Evolutionary conservation across 2,888 invertebrate genomes (phyloP).

Genomic region (Leptopilina syphax): DNA sequence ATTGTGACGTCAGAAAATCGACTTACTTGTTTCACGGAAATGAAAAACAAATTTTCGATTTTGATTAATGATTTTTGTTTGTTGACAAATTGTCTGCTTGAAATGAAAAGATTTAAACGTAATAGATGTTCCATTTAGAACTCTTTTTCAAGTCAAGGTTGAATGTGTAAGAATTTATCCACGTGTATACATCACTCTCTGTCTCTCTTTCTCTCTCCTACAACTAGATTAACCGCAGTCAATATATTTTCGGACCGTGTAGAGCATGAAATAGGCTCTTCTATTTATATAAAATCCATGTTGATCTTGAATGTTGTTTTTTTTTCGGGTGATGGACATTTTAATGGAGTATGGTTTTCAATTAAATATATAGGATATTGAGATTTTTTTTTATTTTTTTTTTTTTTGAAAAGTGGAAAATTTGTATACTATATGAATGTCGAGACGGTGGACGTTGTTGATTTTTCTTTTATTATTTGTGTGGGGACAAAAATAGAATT

Average conservation of each 20-base stretch:
- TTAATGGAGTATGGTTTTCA: too few relatives aligned
- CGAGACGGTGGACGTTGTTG: not conserved
- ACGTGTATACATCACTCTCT: constrained; percentile 21
- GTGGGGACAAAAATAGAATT: constrained; percentile 15
- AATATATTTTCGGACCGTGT: constrained; percentile 36
- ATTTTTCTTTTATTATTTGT: not conserved
- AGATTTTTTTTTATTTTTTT: too few relatives aligned
- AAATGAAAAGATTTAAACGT: not conserved
- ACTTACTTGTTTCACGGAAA: too few relatives aligned
- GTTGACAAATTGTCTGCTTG: not conserved
- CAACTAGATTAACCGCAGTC: constrained; percentile 37
- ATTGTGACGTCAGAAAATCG: too few relatives aligned
- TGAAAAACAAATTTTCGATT: not conserved
- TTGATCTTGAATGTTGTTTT: constrained; percentile 13
- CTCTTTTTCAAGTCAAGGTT: constrained; percentile 33
- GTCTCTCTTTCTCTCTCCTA: too few relatives aligned
- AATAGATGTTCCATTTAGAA: constrained; percentile 14
- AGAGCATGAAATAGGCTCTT: constrained; percentile 8
- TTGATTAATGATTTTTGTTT: not conserved
- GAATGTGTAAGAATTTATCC: not conserved
- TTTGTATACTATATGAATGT: not conserved
- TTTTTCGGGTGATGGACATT: not conserved
- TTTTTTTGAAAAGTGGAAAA: too few relatives aligned
- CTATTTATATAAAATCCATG: constrained; percentile 13
- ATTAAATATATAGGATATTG: too few relatives aligned